A percentile compares a stretch with the other conserved stretches of the same genome.
Evolutionary conservation across 92 coral and sea anemone genomes (phyloP).

Genomic region (Epizoanthus illoricatus): DNA sequence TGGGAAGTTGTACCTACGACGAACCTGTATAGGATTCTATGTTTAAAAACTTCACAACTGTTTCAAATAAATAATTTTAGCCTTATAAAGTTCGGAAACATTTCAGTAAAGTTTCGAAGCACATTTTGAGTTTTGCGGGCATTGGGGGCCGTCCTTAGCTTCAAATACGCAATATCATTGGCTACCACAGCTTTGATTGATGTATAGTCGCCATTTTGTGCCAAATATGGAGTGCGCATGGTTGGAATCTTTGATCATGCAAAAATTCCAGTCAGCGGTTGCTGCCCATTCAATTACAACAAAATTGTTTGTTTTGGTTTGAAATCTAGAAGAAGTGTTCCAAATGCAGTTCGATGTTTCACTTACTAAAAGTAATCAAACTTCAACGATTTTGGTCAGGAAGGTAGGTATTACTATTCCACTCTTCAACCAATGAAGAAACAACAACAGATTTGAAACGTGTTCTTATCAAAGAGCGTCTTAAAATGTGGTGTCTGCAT

Average conservation of each 20-base stretch:
- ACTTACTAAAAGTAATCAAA: not conserved
- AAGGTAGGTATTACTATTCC: not conserved
- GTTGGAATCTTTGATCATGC: constrained; percentile 23
- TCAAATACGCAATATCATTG: constrained; percentile 76
- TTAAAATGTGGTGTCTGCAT: too few relatives aligned
- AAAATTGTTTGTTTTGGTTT: not conserved
- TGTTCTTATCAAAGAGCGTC: too few relatives aligned
- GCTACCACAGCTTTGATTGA: constrained; percentile 71
- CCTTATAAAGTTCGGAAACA: constrained; percentile 42
- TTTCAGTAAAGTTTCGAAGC: constrained; percentile 49
- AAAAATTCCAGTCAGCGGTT: constrained; percentile 25
- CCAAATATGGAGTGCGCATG: constrained; percentile 51
- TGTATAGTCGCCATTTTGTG: constrained; percentile 43
- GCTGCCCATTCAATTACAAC: not conserved
- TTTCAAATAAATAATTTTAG: constrained; percentile 42
- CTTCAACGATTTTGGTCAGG: not conserved
- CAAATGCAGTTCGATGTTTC: not conserved
- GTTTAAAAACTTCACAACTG: not conserved
- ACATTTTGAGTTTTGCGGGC: constrained; percentile 92
- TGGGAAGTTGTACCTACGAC: constrained; percentile 27
- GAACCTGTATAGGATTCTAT: constrained; percentile 42
- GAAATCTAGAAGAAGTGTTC: too few relatives aligned
- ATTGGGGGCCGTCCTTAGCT: constrained; percentile 74
- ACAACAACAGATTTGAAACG: not conserved
- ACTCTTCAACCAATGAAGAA: too few relatives aligned